Evolutionary conservation across 2,888 invertebrate genomes (phyloP).

Genomic region (Eupithecia inturbata): DNA sequence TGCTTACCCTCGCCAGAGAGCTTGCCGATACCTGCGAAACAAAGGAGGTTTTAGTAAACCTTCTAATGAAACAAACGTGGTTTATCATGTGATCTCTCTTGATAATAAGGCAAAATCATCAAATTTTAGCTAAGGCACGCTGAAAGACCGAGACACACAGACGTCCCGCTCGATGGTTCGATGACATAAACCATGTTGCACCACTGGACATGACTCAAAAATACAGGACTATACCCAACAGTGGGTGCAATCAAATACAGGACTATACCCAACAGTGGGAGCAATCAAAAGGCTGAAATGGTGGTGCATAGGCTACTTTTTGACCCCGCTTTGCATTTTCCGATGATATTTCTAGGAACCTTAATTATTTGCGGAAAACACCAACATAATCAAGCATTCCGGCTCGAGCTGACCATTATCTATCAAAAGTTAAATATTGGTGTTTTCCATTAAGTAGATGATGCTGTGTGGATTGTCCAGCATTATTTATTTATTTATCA

Average conservation of each 20-base stretch:
- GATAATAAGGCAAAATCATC: too few relatives aligned
- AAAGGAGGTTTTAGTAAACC: neutral
- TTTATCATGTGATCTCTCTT: too few relatives aligned
- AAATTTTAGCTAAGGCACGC: neutral
- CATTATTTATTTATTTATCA: too few relatives aligned
- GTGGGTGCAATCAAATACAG: neutral
- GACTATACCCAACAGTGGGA: neutral
- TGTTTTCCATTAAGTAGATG: too few relatives aligned
- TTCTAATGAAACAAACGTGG: neutral
- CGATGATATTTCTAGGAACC: neutral
- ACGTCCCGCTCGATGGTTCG: neutral
- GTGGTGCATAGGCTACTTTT: neutral
- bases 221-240: neutral
- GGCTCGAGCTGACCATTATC: too few relatives aligned
- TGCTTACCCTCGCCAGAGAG: conserved; percentile 92
- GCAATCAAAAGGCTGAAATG: neutral
- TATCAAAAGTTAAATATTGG: too few relatives aligned
- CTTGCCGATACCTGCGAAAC: conserved; percentile 89
- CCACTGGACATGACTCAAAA: neutral
- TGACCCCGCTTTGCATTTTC: neutral
- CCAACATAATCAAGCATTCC: neutral
- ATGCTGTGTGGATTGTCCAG: too few relatives aligned
- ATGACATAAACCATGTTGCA: neutral
- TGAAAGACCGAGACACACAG: neutral
- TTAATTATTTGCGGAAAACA: neutral